phyloP scores from a whole-genome alignment of 1,140 invertebrate genomes.

The Zelostemma sp. region DNA sequence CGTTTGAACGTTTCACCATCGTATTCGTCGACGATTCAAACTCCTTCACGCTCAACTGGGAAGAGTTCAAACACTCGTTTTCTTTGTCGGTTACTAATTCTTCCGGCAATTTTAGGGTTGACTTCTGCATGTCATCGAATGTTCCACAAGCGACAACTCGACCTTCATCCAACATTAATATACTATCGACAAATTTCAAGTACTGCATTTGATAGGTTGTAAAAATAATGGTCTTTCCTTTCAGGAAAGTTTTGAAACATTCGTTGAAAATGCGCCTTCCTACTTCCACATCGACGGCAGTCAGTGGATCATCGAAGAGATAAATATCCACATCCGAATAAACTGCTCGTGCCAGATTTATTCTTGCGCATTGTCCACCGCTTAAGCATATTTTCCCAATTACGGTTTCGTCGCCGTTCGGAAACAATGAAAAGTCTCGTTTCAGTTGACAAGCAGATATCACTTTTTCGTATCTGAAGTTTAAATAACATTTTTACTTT shows the following conservation, averaged over 20 bases:
- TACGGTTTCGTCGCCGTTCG: conserved; percentile 86
- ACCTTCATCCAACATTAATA: conserved; percentile 76
- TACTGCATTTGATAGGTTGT: conserved; percentile 88
- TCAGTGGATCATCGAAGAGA: conserved; percentile 82
- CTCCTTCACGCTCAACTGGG: not conserved
- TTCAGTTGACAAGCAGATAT: conserved; percentile 81
- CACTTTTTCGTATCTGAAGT: conserved; percentile 77
- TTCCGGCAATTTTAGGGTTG: conserved; percentile 9
- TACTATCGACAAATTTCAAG: conserved; percentile 78
- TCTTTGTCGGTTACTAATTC: conserved; percentile 10
- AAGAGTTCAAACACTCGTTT: not conserved
- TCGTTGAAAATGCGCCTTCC: conserved; percentile 80
- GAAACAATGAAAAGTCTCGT: conserved; percentile 81
- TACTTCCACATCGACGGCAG: conserved; percentile 82
- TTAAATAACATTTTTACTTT: not conserved
- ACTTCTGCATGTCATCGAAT: too few relatives aligned
- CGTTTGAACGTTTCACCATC: conserved; percentile 1
- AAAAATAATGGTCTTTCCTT: conserved; percentile 78
- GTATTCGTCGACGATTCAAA: too few relatives aligned
- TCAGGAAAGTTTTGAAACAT: conserved; percentile 76
- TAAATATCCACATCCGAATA: conserved; percentile 88
- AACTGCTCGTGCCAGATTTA: conserved; percentile 87
- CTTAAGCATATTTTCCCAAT: conserved; percentile 89
- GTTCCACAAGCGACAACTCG: conserved; percentile 73
- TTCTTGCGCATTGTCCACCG: conserved; percentile 92